Evolutionary conservation across 2,888 invertebrate genomes (phyloP).

Genomic region (Epistrophe eligans): DNA sequence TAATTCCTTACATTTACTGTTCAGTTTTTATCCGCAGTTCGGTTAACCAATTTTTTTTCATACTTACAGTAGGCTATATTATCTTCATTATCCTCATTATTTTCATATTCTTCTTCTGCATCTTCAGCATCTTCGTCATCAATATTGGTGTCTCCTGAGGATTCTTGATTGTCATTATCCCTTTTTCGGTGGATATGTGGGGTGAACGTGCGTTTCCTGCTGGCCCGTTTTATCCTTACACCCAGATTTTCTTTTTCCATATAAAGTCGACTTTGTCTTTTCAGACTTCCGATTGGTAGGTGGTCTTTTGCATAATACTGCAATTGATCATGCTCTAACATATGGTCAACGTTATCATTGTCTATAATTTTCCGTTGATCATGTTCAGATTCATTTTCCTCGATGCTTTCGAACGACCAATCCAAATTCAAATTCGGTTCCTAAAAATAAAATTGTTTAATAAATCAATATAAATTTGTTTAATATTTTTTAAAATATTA

Average conservation of each 20-base stretch:
- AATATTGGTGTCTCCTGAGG: background rate
- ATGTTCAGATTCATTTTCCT: background rate
- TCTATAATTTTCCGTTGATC: constrained; percentile 2
- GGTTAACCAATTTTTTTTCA: too few relatives aligned
- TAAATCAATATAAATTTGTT: too few relatives aligned
- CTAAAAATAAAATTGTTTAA: too few relatives aligned
- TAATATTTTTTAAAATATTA: too few relatives aligned
- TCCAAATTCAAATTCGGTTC: constrained; percentile 78
- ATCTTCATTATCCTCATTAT: constrained; percentile 61
- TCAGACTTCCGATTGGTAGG: too few relatives aligned
- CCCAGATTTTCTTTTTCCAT: background rate
- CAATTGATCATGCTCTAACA: too few relatives aligned
- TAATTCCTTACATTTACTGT: too few relatives aligned
- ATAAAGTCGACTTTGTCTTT: too few relatives aligned
- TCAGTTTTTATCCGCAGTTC: too few relatives aligned
- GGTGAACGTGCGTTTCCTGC: constrained; percentile 50
- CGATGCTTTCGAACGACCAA: constrained; percentile 73
- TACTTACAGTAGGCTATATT: constrained; percentile 60
- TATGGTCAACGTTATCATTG: too few relatives aligned
- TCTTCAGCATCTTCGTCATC: background rate
- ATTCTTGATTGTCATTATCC: background rate
- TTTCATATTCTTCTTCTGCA: background rate
- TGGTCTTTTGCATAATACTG: too few relatives aligned
- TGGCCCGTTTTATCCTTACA: constrained; percentile 33
- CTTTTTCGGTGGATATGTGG: background rate